Percentiles rank a stretch among this genome's conserved stretches.
phyloP scores from a whole-genome alignment of 2,797 vertebrate genomes.

The Gadopsis marmoratus region DNA sequence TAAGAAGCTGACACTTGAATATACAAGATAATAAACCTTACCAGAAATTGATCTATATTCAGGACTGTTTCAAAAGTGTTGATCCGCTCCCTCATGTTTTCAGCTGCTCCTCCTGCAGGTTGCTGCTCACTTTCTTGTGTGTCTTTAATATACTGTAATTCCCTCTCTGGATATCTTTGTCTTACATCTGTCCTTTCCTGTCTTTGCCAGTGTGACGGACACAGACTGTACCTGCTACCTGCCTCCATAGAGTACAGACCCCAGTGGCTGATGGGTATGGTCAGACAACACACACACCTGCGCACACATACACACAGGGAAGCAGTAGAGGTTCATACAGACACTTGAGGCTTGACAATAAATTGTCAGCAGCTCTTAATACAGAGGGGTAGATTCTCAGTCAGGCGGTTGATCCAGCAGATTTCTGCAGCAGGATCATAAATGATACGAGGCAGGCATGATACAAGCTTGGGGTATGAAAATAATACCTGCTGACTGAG shows the following conservation, averaged over 20 bases:
- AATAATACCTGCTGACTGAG: constrained; percentile 68
- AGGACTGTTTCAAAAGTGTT: constrained; percentile 85
- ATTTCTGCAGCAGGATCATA: constrained; percentile 68
- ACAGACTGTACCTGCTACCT: constrained; percentile 64
- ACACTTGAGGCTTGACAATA: constrained; percentile 80
- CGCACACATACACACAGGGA: constrained; percentile 15
- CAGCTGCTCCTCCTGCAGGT: constrained; percentile 28
- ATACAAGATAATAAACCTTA: constrained; percentile 67
- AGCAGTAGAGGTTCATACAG: constrained; percentile 69
- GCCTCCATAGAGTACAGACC: constrained; percentile 52
- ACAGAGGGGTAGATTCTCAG: constrained; percentile 66
- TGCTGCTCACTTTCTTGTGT: constrained; percentile 22
- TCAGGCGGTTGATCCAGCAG: constrained; percentile 54
- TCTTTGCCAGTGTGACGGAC: constrained; percentile 55
- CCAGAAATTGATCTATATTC: constrained; percentile 86
- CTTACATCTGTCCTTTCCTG: constrained; percentile 68
- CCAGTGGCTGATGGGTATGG: constrained; percentile 63
- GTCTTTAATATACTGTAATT: constrained; percentile 39
- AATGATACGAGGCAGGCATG: constrained; percentile 43
- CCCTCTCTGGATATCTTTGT: constrained; percentile 54
- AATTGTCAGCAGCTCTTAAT: constrained; percentile 89
- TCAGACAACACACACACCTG: constrained; percentile 18
- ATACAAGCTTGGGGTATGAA: constrained; percentile 60
- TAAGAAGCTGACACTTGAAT: not conserved
- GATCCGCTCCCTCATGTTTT: constrained; percentile 80